Percentiles rank a stretch among this genome's conserved stretches.
Evolutionary conservation across 2,113 vertebrate species (phyloP).

Genomic region (Potamarius usumacintae): DNA sequence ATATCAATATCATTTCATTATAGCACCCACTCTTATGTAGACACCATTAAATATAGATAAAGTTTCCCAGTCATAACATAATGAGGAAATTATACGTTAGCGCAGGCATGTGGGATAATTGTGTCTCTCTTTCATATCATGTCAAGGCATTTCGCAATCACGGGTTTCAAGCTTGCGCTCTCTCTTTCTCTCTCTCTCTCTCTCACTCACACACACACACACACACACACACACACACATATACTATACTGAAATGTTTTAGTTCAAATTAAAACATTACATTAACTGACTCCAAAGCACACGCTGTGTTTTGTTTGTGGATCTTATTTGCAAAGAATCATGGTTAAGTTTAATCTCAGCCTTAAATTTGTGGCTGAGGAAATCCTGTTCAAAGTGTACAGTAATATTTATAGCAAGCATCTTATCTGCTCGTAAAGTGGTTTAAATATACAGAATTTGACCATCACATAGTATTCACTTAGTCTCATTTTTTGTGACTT

Average conservation of each 20-base stretch:
- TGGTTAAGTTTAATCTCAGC: not conserved
- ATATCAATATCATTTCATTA: not conserved
- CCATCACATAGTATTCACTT: too few relatives aligned
- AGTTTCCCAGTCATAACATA: constrained; percentile 9
- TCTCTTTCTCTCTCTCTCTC: too few relatives aligned
- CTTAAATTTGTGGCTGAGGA: not conserved
- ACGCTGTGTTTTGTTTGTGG: not conserved
- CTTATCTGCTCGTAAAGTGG: too few relatives aligned
- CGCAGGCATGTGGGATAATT: constrained; percentile 33
- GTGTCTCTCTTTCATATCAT: constrained; percentile 26
- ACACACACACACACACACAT: constrained; percentile 1
- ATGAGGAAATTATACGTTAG: constrained; percentile 40
- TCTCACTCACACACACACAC: not conserved
- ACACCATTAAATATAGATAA: constrained; percentile 20
- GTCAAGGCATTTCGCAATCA: constrained; percentile 23
- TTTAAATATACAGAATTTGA: too few relatives aligned
- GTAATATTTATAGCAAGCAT: too few relatives aligned
- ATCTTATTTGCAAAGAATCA: not conserved
- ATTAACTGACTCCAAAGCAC: not conserved
- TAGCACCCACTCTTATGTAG: not conserved
- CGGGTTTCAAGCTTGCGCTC: not conserved
- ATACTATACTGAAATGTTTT: not conserved
- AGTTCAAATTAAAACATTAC: not conserved
- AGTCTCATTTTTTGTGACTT: too few relatives aligned
- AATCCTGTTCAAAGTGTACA: too few relatives aligned